These are phyloP conservation scores for Hypocryptadius cinnamomeus DNA, from an alignment of 2,113 vertebrate genomes.

Conservation along the genomic window DNA sequence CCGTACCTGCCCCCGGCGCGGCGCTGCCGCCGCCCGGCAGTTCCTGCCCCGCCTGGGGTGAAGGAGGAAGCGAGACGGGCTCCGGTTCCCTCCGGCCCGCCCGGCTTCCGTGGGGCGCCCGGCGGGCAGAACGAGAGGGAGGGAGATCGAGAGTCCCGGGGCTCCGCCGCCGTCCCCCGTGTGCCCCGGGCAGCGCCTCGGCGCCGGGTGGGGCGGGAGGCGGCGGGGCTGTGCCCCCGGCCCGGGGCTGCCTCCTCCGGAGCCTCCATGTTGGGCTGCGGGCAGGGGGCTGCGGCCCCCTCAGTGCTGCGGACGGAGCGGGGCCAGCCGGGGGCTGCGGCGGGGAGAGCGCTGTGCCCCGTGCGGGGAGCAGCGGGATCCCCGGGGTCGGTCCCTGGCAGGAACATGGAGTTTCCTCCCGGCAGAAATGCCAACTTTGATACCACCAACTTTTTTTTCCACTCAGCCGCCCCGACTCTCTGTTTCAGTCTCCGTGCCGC, in stretches of 20 bases:
- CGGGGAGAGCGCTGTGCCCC: background rate
- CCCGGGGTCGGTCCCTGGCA: background rate
- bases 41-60: constrained; percentile 12
- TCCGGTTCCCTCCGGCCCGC: background rate
- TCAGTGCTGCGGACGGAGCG: no score
- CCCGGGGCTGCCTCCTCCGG: background rate
- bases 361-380: background rate
- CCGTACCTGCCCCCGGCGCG: background rate
- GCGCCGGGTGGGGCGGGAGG: background rate
- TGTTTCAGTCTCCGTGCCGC: background rate
- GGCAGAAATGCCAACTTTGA: background rate
- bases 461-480: background rate
- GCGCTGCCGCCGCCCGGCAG: background rate
- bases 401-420: background rate
- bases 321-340: background rate
- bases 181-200: background rate
- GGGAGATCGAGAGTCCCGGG: background rate
- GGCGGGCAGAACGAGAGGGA: background rate
- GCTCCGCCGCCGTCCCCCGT: background rate
- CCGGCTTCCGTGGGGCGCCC: background rate
- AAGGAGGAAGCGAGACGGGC: constrained; percentile 40
- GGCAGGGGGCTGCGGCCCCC: background rate
- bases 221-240: background rate
- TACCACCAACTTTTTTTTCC: background rate
- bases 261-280: background rate